Evolutionary conservation across 2,797 vertebrate species (phyloP).

Genomic region (Synaphobranchus kaupii): DNA sequence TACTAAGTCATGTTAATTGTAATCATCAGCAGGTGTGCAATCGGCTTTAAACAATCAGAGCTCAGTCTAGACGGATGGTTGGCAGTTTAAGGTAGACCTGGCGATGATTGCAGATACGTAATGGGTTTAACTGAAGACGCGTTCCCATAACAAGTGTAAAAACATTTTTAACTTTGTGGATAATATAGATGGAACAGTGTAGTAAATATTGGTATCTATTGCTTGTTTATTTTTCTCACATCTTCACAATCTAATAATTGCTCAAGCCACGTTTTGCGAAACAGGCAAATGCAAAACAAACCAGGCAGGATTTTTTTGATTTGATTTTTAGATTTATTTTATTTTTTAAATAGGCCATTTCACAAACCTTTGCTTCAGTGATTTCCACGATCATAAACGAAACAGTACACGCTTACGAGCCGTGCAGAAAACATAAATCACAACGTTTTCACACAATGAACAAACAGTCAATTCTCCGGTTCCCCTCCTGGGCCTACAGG

Average conservation of each 20-base stretch:
- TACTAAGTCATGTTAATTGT: background rate
- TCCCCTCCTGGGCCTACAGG: background rate
- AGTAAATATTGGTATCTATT: background rate
- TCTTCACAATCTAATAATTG: background rate
- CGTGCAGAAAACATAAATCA: background rate
- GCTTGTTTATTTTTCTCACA: background rate
- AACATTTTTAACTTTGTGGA: background rate
- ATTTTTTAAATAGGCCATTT: background rate
- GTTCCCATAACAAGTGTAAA: no score
- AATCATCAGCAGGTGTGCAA: background rate
- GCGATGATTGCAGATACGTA: no score
- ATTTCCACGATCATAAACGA: background rate
- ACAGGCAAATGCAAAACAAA: no score
- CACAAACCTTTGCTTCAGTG: background rate
- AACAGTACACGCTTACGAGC: background rate
- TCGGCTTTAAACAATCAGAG: background rate
- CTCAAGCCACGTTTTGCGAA: no score
- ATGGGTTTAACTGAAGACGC: no score
- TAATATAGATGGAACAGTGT: background rate
- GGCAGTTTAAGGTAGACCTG: no score
- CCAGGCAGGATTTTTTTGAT: no score
- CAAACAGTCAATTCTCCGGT: background rate
- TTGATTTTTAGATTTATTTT: no score
- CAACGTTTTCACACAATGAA: background rate
- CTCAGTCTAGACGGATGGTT: background rate